Evolutionary conservation across 92 coral and sea anemone genomes (phyloP), one percentile per base, ranked within the genome.

Genomic region (Palythoa grandis): DNA sequence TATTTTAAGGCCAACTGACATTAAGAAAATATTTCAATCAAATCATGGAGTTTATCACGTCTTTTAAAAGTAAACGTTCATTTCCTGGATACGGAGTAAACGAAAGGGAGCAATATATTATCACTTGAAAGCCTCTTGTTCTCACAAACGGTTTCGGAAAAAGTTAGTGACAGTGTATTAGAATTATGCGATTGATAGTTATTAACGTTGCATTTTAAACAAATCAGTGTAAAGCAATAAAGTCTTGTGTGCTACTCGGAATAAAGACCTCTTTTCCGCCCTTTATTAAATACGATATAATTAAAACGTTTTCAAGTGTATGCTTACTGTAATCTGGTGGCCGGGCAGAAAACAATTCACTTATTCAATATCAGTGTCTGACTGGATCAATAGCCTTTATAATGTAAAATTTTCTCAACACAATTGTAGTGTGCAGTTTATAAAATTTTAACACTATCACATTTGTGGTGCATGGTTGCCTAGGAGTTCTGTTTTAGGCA

Each of bases 241-340:
- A 80, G 85, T 80, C 23, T 4, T 23, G 50, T 14, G 8, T 7
- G 60, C 13, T 67, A 63, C 85, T 38, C 63, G 9, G 74, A 52
- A 80, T 80, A 65, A 48, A 80, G 85, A 22, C 22, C 74, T 40
- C 85, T 80, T 53, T 80, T 48, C 47, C 75, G 74, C 37, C 39
- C 75, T 80, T 80, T 80, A 80, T 80, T 80, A 29, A 69, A 47
- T 70, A 66, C 61, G 85, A n/a, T 80, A 67, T 80, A 80, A 80
- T 80, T 80, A 80, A 80, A 80, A 80, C 66, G 56, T 43, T 80
- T 69, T 80, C 74, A 24, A 80, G 85, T 80, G 74, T 80, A 66
- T 80, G 53, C 73, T 80, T 80, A 80, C 85, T n/a, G 85, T 80
- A 80, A 80, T 80, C 73, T 80, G 85, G 58, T 80, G 60, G 85